Evolutionary conservation across 2,888 invertebrate genomes (phyloP).

Genomic region (Halocaridina rubra): DNA sequence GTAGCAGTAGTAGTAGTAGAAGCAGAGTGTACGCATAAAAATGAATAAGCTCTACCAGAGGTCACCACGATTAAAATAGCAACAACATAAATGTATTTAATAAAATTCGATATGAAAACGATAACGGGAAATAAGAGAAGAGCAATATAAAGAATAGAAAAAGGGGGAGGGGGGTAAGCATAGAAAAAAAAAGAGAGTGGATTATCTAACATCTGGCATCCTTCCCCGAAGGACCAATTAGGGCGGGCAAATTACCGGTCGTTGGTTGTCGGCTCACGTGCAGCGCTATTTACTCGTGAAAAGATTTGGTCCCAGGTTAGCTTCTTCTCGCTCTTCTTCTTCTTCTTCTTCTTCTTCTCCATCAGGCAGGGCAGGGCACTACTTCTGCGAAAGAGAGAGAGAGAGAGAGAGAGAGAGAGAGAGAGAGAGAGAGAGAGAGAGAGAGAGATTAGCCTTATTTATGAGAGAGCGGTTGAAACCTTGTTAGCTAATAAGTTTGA

Average conservation of each 20-base stretch:
- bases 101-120: no score
- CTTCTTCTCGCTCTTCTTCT: slow-evolving; percentile 16
- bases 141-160: no score
- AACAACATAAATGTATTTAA: no score
- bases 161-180: no score
- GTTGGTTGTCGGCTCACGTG: slow-evolving; percentile 30
- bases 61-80: no score
- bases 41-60: no score
- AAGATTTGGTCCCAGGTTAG: slow-evolving; percentile 42
- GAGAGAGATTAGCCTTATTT: not conserved
- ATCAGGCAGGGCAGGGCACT: not conserved
- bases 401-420: not conserved
- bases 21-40: no score
- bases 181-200: no score
- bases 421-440: not conserved
- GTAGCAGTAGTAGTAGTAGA: no score
- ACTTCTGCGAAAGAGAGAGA: not conserved
- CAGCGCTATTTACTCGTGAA: slow-evolving; percentile 35
- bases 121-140: no score
- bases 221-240: slow-evolving; percentile 41
- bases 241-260: slow-evolving; percentile 25
- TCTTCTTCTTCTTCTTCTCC: no score
- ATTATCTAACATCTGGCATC: not conserved
- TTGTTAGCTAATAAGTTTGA: not conserved
- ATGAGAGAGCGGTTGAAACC: not conserved